phyloP scores from a whole-genome alignment of 2,888 invertebrate species.

The Gibbula magus region DNA sequence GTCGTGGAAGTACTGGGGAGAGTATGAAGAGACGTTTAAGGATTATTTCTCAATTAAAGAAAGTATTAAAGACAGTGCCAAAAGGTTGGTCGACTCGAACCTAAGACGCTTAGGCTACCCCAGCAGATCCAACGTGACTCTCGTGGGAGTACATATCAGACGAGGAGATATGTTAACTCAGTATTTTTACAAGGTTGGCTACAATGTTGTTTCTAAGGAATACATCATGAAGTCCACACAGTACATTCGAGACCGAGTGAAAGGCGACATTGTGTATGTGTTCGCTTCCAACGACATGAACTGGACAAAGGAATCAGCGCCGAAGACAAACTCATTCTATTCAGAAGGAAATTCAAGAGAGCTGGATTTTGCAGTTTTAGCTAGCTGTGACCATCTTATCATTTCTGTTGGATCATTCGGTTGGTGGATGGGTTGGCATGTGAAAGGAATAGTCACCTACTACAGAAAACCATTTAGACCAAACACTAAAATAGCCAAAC shows the following conservation, averaged over 20 bases:
- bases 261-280: slow-evolving; percentile 20
- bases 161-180: too few relatives aligned
- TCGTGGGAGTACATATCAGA: too few relatives aligned
- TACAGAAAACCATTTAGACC: slow-evolving; percentile 23
- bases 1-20: slow-evolving; percentile 25
- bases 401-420: slow-evolving; percentile 31
- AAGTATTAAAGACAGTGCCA: too few relatives aligned
- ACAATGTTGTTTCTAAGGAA: slow-evolving; percentile 2
- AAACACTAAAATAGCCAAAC: background rate
- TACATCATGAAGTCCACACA: slow-evolving; percentile 24
- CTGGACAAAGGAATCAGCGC: slow-evolving; percentile 13
- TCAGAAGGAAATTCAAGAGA: too few relatives aligned
- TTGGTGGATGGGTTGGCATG: slow-evolving; percentile 29
- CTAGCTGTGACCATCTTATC: slow-evolving; percentile 25
- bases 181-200: too few relatives aligned
- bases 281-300: slow-evolving; percentile 28
- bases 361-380: slow-evolving; percentile 23
- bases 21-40: background rate
- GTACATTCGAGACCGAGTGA: slow-evolving; percentile 6
- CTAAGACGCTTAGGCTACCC: background rate
- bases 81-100: too few relatives aligned
- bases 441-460: slow-evolving; percentile 23
- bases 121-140: background rate
- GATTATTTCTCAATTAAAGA: slow-evolving; percentile 12
- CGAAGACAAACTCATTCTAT: background rate